Conservation (phyloP, 2,113 vertebrate species). For the Poecilia latipinna region DNA sequence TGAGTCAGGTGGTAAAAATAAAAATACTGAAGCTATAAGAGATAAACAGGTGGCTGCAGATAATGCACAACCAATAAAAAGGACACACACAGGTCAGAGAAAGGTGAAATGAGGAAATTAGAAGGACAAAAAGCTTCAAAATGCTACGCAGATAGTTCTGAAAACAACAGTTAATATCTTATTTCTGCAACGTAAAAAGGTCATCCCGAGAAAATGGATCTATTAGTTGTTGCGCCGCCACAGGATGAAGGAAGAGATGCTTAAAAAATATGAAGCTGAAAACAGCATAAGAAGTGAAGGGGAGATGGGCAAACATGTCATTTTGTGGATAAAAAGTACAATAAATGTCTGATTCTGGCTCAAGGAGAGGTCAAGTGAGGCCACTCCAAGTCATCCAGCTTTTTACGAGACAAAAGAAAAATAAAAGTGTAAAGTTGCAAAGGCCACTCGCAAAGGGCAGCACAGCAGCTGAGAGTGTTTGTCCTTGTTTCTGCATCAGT, state of each 20-base stretch:
- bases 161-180: conserved; percentile 16
- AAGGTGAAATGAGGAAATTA: conserved; percentile 33
- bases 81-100: conserved; percentile 26
- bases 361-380: conserved; percentile 50
- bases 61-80: conserved; percentile 20
- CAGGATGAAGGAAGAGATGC: conserved; percentile 16
- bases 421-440: conserved; percentile 20
- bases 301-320: not conserved
- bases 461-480: conserved; percentile 28
- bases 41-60: conserved; percentile 35
- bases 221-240: not conserved
- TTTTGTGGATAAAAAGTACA: conserved; percentile 11
- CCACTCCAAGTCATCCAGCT: conserved; percentile 14
- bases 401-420: conserved; percentile 20
- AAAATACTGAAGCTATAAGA: not conserved
- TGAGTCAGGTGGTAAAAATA: conserved; percentile 30
- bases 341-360: conserved; percentile 32
- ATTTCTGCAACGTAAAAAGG: conserved; percentile 9
- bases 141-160: conserved; percentile 8
- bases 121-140: conserved; percentile 7
- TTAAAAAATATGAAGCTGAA: not conserved
- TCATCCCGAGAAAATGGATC: conserved; percentile 1
- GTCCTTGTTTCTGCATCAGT: conserved; percentile 45
- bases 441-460: conserved; percentile 12
- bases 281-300: not conserved